Evolutionary conservation across 2,888 invertebrate genomes (phyloP), one percentile per base, ranked within the genome.

Genomic region (Amphipoea oculea): DNA sequence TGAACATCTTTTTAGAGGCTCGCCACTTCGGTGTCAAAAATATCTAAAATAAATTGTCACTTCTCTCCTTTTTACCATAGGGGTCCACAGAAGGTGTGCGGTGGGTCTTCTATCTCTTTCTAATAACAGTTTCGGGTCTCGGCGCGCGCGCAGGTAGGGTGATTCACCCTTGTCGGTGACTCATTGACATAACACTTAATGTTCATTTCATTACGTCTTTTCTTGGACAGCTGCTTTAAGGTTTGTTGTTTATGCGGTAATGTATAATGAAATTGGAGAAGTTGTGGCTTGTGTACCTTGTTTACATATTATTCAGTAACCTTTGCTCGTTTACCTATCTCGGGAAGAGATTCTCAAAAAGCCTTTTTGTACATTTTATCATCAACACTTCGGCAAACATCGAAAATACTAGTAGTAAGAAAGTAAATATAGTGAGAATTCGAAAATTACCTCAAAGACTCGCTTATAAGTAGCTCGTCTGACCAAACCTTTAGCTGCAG

Each of bases 71-170:
- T 78, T 85, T 83, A 76, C 82, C 82, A 78, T 73, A 79, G 82
- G 85, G 88, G 85, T 89, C 84, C 85, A 87, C 86, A 88, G 91
- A 91, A 91, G 91, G 91, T 92, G 92, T 92, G 87, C 89, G 82
- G 85, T 80, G 57, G 76, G 29, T 89, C 82, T 82, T 90, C 84
- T 81, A 89, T 92, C 90, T 87, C 87, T 87, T 85, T 91, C 87
- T 89, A 77, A 85, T 82, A 85, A 89, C 89, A 78, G 88, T 87
- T 84, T 82, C 66, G 76, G 81, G 85, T 74, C 65, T 57, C 82
- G 42, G 88, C 89, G 88, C 79, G 51, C 66, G 88, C 88, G 90
- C 93, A 92, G 93, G 93, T 93, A 93, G 89, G 89, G 88, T 92
- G 91, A 91, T 73, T 92, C 92, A 91, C 85, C 87, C 86, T 83